Evolutionary conservation across 2,797 vertebrate genomes (phyloP).

Genomic region (Peromyscus aztecus): DNA sequence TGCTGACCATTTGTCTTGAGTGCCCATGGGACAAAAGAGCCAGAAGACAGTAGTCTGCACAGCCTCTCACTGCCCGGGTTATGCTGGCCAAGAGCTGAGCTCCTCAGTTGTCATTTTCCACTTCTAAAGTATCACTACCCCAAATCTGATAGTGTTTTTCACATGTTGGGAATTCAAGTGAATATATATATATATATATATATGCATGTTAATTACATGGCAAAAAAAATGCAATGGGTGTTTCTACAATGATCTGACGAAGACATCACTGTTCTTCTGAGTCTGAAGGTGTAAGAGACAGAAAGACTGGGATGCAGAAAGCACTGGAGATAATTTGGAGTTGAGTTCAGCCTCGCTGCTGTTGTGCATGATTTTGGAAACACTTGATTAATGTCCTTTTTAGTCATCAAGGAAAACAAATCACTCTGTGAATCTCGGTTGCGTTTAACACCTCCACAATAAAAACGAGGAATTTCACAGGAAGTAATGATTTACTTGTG

Average conservation of each 20-base stretch:
- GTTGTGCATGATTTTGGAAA: slow-evolving; percentile 32
- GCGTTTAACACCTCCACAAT: slow-evolving; percentile 59
- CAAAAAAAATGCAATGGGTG: background rate
- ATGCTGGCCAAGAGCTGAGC: background rate
- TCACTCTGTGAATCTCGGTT: slow-evolving; percentile 52
- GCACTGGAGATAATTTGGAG: background rate
- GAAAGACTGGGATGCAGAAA: background rate
- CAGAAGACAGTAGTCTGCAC: background rate
- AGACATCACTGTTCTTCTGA: background rate
- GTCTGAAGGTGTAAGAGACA: background rate
- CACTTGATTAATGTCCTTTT: slow-evolving; percentile 51
- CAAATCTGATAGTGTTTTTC: background rate
- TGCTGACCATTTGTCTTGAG: background rate
- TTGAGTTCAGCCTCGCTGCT: slow-evolving; percentile 8
- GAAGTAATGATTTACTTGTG: slow-evolving; percentile 70
- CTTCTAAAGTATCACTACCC: slow-evolving; percentile 31
- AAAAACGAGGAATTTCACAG: slow-evolving; percentile 72
- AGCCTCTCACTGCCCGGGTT: background rate
- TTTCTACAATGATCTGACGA: background rate
- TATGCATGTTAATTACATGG: background rate
- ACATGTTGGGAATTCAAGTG: background rate
- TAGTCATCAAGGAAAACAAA: slow-evolving; percentile 48
- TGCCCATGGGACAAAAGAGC: background rate
- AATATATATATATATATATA: background rate
- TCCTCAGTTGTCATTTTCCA: background rate